Conservation (phyloP, 2,888 invertebrate species). For the Andrena hattorfiana region DNA sequence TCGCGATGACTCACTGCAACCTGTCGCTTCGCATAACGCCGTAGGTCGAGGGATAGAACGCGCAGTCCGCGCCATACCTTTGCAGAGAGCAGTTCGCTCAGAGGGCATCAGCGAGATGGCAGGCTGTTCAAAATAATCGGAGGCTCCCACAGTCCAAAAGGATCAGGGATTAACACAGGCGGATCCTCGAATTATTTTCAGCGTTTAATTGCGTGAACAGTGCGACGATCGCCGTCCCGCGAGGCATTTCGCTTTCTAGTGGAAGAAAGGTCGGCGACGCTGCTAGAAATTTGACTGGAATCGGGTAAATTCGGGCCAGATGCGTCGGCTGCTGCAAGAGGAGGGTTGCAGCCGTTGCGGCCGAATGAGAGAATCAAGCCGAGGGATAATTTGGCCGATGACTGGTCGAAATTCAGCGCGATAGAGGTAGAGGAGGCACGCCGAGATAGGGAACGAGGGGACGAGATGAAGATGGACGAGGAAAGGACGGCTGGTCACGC, state of each 20-base stretch:
- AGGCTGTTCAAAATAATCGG: not conserved
- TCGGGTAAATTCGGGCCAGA: not conserved
- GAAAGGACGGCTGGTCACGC: slow-evolving; percentile 60
- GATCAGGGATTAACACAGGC: not conserved
- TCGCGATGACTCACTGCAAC: slow-evolving; percentile 55
- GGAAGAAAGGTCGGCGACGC: not conserved
- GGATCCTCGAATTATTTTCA: not conserved
- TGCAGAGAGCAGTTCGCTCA: not conserved
- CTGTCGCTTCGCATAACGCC: slow-evolving; percentile 46
- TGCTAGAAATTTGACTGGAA: not conserved
- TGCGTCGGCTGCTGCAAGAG: not conserved
- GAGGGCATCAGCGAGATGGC: not conserved
- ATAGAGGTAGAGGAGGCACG: slow-evolving; percentile 12
- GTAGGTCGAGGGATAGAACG: not conserved
- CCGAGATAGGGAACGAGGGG: slow-evolving; percentile 29
- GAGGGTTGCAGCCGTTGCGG: not conserved
- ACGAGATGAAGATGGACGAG: slow-evolving; percentile 31
- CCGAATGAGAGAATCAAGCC: slow-evolving; percentile 10
- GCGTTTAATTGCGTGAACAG: not conserved
- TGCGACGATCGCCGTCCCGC: not conserved
- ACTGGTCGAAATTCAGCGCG: slow-evolving; percentile 31
- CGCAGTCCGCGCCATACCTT: not conserved
- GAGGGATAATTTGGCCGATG: slow-evolving; percentile 34
- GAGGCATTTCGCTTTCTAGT: not conserved
- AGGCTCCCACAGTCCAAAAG: not conserved